Percentiles rank a stretch among this genome's conserved stretches.
Evolutionary conservation across 92 coral and sea anemone species (phyloP).

Genomic region (Umimayanthus chanpuru): DNA sequence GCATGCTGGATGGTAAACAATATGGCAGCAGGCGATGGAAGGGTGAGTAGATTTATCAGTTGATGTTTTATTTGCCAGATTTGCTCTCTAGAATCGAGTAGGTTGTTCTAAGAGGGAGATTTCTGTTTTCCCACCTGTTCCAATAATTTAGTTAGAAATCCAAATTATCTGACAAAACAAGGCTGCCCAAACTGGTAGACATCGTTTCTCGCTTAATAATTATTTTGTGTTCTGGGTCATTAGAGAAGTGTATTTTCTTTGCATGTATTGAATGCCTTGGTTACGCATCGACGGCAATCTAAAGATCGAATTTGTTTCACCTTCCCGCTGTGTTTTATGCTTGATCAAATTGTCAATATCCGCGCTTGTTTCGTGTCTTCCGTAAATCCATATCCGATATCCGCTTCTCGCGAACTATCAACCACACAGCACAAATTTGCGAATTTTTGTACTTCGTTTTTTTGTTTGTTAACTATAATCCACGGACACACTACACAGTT

Average conservation of each 20-base stretch:
- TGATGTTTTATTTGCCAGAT: neutral
- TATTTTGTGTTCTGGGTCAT: conserved; percentile 22
- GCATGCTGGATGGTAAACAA: conserved; percentile 87
- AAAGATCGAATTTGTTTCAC: neutral
- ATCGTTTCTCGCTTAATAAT: neutral
- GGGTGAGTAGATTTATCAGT: conserved; percentile 61
- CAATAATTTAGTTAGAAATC: neutral
- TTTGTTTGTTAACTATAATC: conserved; percentile 9
- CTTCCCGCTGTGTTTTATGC: conserved; percentile 12
- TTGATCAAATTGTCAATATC: neutral
- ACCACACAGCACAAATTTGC: conserved; percentile 5
- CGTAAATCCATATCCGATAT: neutral
- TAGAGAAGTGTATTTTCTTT: neutral
- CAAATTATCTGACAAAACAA: neutral
- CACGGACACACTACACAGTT: conserved; percentile 3
- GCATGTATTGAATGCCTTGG: conserved; percentile 32
- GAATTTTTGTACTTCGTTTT: neutral
- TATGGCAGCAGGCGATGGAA: conserved; percentile 80
- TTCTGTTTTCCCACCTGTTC: conserved; percentile 2
- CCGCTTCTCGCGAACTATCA: neutral
- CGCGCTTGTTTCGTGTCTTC: neutral
- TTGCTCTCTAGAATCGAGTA: conserved; percentile 36
- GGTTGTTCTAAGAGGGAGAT: neutral
- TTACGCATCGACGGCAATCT: conserved; percentile 36
- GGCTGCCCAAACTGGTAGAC: neutral